phyloP scores from a whole-genome alignment of 2,113 vertebrate species.

The Acanthisitta chloris region DNA sequence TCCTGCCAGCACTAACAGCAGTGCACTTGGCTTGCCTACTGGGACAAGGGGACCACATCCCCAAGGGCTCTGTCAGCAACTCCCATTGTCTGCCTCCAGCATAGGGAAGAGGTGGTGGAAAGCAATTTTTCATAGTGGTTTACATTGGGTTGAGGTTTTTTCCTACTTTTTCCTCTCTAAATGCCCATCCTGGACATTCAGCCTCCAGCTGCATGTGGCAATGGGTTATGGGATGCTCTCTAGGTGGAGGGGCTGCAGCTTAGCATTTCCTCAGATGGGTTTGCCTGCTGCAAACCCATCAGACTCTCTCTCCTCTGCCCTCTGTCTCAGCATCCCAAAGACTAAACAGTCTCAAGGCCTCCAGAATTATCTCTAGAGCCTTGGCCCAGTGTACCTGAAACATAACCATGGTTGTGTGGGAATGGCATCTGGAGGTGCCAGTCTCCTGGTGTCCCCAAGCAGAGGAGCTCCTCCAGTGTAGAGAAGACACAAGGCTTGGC shows the following conservation, averaged over 20 bases:
- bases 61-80: not conserved
- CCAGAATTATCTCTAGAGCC: not conserved
- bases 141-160: not conserved
- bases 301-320: not conserved
- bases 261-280: not conserved
- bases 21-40: not conserved
- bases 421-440: fast-evolving
- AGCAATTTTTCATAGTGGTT: not conserved
- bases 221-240: not conserved
- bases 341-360: not conserved
- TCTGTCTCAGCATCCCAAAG: not conserved
- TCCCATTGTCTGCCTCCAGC: not conserved
- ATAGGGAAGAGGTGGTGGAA: not conserved
- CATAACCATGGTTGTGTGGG: fast-evolving
- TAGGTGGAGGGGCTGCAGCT: not conserved
- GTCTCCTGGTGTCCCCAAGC: not conserved
- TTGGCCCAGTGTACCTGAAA: not conserved
- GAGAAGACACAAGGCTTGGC: fast-evolving
- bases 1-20: not conserved
- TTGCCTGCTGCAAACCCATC: not conserved
- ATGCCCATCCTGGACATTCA: not conserved
- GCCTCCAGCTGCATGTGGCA: not conserved
- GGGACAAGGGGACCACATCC: fast-evolving
- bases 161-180: not conserved
- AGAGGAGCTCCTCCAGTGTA: fast-evolving